Base-by-base conservation (phyloP, 2,113 vertebrate genomes). In the Serilophus lunatus region DNA sequence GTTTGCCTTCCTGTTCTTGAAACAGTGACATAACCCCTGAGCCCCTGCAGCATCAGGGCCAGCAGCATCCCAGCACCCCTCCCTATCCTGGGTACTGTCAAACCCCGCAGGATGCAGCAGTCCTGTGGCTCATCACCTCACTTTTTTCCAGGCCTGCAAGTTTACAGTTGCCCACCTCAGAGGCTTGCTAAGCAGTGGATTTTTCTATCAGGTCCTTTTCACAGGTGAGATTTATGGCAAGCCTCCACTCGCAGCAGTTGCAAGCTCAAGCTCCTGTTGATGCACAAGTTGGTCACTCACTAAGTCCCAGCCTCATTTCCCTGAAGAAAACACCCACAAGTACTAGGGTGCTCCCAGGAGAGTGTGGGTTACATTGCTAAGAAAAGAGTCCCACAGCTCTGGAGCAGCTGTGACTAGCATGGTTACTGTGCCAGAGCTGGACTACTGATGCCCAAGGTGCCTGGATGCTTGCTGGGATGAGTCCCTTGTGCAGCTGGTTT, bases 11-110 rank as follows among this genome's bases (percentile, higher is more conserved):
- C 28, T 38, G 10, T 24, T 69, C 61, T 38, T 8, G 8, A 18
- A 56, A 63, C 68, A 4, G 7, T 25, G 5, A 42, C 0, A 0
- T 26, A 61, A 63, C 9, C 25, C 50, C 44, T 0, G 1, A 82
- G 47, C 13, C 47, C 51, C 31, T 29, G 42, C 36, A 74, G 65
- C 31, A 33, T 8, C 2, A 2, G 29, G 38, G 35, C 35, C 74
- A 83, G 68, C 72, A 87, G 64, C 59, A 38, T 26, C 26, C 35
- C 35, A 77, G 54, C 26, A 69, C 14, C 35, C 12, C 31, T 91
- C 50, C 45, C 38, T 2, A 3, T 16, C 64, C 7, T 4, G 13
- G 29, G 9, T 53, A 36, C 50, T 2, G 1, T 33, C 63, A 63
- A 7, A 18, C 2, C 36, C 61, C 26, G 19, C 1, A 7, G 60